Conservation (phyloP, 2,113 vertebrate genomes). For the Ictalurus punctatus region DNA sequence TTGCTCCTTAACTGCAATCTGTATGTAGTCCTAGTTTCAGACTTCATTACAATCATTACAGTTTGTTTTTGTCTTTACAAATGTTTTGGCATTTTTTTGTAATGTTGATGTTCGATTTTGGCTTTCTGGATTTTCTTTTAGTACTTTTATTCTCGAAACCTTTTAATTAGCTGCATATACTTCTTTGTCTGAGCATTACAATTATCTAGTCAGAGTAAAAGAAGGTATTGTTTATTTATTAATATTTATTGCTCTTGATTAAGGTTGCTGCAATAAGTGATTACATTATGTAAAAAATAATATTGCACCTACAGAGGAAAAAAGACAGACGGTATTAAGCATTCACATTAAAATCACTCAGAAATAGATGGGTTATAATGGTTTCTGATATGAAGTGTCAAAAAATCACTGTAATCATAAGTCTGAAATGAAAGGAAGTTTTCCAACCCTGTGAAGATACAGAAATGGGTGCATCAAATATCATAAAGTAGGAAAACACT, state of each 20-base stretch:
- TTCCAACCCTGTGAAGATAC: conserved; percentile 36
- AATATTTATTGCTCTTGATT: neutral
- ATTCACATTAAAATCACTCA: neutral
- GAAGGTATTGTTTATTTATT: neutral
- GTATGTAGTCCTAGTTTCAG: neutral
- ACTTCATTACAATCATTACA: neutral
- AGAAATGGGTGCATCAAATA: conserved; percentile 20
- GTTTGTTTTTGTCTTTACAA: neutral
- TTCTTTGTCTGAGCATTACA: neutral
- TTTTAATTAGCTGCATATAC: too few species aligned
- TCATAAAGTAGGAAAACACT: neutral
- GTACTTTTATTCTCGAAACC: too few species aligned
- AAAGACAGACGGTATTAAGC: too few species aligned
- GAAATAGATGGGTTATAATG: neutral
- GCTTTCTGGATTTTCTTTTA: neutral
- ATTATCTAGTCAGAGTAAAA: neutral
- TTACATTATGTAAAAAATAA: neutral
- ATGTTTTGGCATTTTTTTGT: too few species aligned
- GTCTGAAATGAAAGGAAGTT: neutral
- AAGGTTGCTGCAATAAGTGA: neutral
- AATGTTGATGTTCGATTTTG: too few species aligned
- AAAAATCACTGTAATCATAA: neutral
- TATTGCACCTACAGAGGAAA: neutral
- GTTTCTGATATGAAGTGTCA: neutral
- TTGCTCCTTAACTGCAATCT: neutral